These are phyloP conservation scores for Anthopleura xanthogrammica DNA, from an alignment of 92 coral and sea anemone genomes.

Conservation along the genomic window DNA sequence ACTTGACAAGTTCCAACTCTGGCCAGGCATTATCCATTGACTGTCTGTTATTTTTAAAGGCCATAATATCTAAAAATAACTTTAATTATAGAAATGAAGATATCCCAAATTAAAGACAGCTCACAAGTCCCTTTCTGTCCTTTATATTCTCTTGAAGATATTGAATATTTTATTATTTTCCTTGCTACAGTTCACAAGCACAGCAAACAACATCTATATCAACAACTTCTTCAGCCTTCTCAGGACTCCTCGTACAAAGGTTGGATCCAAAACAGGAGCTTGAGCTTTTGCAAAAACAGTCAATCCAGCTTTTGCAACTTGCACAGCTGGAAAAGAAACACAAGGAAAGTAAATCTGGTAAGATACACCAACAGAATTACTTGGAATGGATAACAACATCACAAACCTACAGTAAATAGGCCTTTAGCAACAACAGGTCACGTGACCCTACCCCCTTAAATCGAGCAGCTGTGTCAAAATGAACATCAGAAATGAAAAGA, in stretches of 20 bases:
- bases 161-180: background rate
- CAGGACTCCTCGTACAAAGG: slow-evolving; percentile 34
- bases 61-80: too few relatives aligned
- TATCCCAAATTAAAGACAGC: background rate
- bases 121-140: background rate
- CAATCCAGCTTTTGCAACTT: slow-evolving; percentile 80
- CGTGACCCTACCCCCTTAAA: too few relatives aligned
- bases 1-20: too few relatives aligned
- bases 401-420: too few relatives aligned
- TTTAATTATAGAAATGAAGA: too few relatives aligned
- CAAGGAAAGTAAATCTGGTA: slow-evolving; percentile 25
- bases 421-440: too few relatives aligned
- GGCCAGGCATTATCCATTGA: too few relatives aligned
- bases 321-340: slow-evolving; percentile 66
- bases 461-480: too few relatives aligned
- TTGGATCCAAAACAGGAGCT: slow-evolving; percentile 67
- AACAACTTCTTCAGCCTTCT: slow-evolving; percentile 14
- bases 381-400: too few relatives aligned
- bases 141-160: too few relatives aligned
- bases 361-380: background rate
- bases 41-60: too few relatives aligned
- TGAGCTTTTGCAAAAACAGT: slow-evolving; percentile 76
- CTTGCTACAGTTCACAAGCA: background rate
- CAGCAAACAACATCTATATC: background rate
- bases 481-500: too few relatives aligned